Evolutionary conservation across 2,888 invertebrate genomes (phyloP).

Genomic region (Abrostola triplasia): DNA sequence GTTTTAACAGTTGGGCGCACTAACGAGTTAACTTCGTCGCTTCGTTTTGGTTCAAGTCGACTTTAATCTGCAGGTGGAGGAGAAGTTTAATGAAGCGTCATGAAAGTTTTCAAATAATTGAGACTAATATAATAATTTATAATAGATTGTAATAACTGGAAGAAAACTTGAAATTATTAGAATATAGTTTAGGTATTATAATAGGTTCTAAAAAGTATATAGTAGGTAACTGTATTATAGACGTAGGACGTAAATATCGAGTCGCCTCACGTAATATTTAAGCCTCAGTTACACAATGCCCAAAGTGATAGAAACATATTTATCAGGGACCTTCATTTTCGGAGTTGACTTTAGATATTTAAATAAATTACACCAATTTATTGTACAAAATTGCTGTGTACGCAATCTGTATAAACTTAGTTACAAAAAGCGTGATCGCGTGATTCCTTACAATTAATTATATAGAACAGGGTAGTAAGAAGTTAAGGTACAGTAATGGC

Average conservation of each 20-base stretch:
- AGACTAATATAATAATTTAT: not conserved
- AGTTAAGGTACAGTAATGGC: constrained; percentile 21
- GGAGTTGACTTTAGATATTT: constrained; percentile 29
- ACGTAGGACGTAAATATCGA: too few species aligned
- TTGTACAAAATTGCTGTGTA: constrained; percentile 44
- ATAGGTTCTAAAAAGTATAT: too few species aligned
- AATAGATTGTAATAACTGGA: too few species aligned
- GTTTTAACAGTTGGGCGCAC: constrained; percentile 37
- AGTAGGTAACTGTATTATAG: too few species aligned
- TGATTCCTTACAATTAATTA: constrained; percentile 53
- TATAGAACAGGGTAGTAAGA: constrained; percentile 33
- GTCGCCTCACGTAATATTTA: not conserved
- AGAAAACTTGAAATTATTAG: too few species aligned
- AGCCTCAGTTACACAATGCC: not conserved
- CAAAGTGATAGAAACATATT: constrained; percentile 31
- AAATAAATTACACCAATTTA: constrained; percentile 51
- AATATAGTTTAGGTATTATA: too few species aligned
- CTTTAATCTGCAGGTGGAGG: constrained; percentile 33
- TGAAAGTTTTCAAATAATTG: constrained; percentile 33
- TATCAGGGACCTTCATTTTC: constrained; percentile 24
- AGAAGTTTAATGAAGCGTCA: constrained; percentile 27
- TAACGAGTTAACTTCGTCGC: constrained; percentile 54
- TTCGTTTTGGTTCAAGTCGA: constrained; percentile 37
- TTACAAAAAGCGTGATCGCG: constrained; percentile 56
- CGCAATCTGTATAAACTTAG: constrained; percentile 46